Conservation (phyloP, 2,888 invertebrate genomes). For the Acanthosepion pharaonis region DNA sequence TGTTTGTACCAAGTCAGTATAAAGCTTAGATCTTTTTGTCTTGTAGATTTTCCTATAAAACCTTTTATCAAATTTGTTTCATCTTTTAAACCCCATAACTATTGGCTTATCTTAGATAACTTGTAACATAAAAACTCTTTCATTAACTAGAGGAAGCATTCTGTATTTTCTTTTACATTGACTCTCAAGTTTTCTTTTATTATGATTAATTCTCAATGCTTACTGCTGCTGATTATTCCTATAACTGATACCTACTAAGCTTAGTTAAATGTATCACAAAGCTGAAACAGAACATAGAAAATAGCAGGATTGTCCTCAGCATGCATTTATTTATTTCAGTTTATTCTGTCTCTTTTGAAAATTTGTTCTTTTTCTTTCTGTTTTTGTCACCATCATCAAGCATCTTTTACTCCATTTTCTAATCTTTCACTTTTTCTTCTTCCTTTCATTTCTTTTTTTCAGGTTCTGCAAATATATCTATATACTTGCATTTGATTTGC, state of each 20-base stretch:
- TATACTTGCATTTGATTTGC: background rate
- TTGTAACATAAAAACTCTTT: background rate
- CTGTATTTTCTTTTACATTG: background rate
- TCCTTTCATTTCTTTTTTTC: background rate
- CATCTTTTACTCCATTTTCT: background rate
- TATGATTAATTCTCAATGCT: background rate
- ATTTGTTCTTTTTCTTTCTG: background rate
- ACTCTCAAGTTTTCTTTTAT: background rate
- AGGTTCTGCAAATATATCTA: background rate
- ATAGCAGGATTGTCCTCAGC: too few relatives aligned
- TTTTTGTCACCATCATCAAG: background rate
- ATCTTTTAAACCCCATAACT: too few relatives aligned
- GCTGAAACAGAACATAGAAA: too few relatives aligned
- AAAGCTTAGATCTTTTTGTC: too few relatives aligned
- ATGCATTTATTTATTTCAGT: background rate
- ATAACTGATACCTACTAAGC: too few relatives aligned
- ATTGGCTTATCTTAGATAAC: background rate
- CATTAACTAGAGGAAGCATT: background rate
- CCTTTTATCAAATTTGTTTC: too few relatives aligned
- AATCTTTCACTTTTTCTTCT: background rate
- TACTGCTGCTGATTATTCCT: background rate
- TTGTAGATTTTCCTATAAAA: too few relatives aligned
- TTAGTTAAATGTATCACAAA: too few relatives aligned
- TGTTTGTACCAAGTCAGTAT: too few relatives aligned
- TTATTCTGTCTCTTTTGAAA: background rate